A percentile compares a stretch with the other conserved stretches of the same genome.
These are phyloP conservation scores for Slavum lentiscoides DNA, from an alignment of 2,888 invertebrate genomes.

Conservation along the genomic window DNA sequence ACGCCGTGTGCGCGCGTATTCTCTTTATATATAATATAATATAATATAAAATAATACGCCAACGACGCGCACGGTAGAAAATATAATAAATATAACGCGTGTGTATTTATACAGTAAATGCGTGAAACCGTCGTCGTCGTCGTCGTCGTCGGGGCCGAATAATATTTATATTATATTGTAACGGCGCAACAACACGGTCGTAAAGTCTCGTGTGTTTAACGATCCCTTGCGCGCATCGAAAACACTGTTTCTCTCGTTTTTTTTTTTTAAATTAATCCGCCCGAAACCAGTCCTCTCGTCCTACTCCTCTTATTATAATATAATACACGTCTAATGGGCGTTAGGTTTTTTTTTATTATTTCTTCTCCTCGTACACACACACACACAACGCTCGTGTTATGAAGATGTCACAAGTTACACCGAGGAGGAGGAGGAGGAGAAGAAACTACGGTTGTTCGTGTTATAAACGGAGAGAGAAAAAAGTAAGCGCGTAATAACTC, in stretches of 20 bases:
- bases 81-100: no score
- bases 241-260: neutral
- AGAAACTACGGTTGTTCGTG: neutral
- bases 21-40: no score
- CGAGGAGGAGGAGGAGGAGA: constrained; percentile 1
- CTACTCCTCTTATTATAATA: constrained; percentile 7
- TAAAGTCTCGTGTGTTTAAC: constrained; percentile 53
- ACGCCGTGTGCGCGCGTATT: no score
- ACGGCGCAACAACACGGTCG: constrained; percentile 43
- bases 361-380: no score
- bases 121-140: neutral
- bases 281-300: constrained; percentile 44
- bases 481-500: constrained; percentile 41
- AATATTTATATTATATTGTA: no score
- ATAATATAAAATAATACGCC: no score
- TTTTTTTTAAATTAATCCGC: constrained; percentile 49
- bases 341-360: no score
- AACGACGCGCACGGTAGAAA: no score
- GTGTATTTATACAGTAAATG: no score
- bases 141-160: no score
- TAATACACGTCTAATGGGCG: neutral
- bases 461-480: neutral
- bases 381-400: neutral
- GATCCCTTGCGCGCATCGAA: constrained; percentile 43
- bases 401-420: constrained; percentile 44